phyloP scores from a whole-genome alignment of 2,113 vertebrate species.

The Engystomops pustulosus region DNA sequence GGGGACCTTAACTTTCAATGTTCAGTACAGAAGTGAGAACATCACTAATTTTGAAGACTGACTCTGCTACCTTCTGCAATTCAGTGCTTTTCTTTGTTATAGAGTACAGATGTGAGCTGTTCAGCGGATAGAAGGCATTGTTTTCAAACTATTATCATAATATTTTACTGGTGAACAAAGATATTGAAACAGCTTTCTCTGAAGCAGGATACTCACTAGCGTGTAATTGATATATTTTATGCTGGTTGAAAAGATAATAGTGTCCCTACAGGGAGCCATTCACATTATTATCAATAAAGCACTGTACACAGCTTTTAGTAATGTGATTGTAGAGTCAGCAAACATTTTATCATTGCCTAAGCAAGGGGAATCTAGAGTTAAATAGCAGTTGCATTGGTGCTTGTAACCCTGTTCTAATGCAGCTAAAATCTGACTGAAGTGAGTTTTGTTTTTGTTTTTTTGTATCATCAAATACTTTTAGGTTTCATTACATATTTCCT shows the following conservation, averaged over 20 bases:
- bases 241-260: not conserved
- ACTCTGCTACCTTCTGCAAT: no score
- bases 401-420: not conserved
- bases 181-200: not conserved
- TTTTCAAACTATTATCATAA: constrained; percentile 17
- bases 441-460: not conserved
- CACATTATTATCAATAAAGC: constrained; percentile 18
- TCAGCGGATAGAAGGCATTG: not conserved
- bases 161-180: not conserved
- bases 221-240: not conserved
- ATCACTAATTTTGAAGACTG: not conserved
- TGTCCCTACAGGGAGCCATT: not conserved
- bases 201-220: not conserved
- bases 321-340: not conserved
- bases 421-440: not conserved
- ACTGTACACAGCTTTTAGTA: not conserved
- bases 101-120: no score
- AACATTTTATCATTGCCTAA: not conserved
- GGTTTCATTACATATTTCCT: not conserved
- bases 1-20: no score
- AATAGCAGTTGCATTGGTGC: no score
- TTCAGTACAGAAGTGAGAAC: no score
- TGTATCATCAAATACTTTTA: not conserved
- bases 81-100: no score
- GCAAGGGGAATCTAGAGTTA: not conserved